These are phyloP conservation scores for Drosophila mauritiana DNA, from an alignment of 1,140 invertebrate genomes.

Conservation along the genomic window DNA sequence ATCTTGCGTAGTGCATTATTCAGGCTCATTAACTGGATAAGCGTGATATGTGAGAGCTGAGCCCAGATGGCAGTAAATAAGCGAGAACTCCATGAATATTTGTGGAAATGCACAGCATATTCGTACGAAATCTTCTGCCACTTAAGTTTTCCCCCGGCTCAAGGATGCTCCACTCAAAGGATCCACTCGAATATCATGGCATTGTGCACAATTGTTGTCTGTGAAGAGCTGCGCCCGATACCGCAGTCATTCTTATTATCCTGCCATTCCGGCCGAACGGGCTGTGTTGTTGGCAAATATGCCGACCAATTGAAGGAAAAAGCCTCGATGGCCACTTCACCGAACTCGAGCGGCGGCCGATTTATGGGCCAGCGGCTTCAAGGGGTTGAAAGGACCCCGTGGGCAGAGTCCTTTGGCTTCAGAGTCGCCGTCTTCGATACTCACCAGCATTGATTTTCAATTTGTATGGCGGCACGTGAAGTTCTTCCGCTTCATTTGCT, in stretches of 20 bases:
- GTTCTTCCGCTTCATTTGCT: conserved; percentile 73
- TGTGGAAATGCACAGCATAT: not conserved
- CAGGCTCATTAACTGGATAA: conserved; percentile 9
- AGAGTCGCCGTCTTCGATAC: conserved; percentile 7
- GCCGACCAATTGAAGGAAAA: conserved; percentile 50
- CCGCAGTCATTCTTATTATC: conserved; percentile 34
- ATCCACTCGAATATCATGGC: conserved; percentile 19
- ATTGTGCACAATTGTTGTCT: conserved; percentile 19
- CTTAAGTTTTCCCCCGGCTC: not conserved
- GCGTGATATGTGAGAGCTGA: not conserved
- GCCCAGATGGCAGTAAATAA: not conserved
- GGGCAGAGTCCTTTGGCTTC: conserved; percentile 12
- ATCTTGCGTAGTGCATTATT: not conserved
- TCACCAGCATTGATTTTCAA: conserved; percentile 72
- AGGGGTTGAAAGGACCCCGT: conserved; percentile 48
- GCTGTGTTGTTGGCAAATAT: conserved; percentile 42
- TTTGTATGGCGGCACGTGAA: conserved; percentile 77
- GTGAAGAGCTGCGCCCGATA: conserved; percentile 14
- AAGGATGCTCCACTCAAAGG: conserved; percentile 32
- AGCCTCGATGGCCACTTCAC: conserved; percentile 31
- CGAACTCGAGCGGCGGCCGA: conserved; percentile 31
- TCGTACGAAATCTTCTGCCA: conserved; percentile 14
- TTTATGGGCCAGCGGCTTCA: conserved; percentile 55
- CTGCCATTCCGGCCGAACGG: conserved; percentile 22
- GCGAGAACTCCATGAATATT: not conserved